Base-by-base conservation (phyloP, 2,797 vertebrate genomes). In the Rhinogobio ventralis region DNA sequence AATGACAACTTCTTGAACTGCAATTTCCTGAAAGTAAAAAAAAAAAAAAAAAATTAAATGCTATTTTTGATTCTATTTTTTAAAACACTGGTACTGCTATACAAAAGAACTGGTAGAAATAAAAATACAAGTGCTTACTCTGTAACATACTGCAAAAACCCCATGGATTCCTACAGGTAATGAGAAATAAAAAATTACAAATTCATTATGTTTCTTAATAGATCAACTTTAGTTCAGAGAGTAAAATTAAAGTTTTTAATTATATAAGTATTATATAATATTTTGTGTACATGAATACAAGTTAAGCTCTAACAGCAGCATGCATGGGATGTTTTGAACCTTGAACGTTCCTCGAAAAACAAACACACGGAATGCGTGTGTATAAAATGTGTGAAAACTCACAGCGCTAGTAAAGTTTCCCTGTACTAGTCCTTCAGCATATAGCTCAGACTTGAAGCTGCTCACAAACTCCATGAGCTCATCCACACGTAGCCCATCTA, bases 371-470 rank as follows among this genome's bases (percentile, higher is more conserved):
- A 57, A 33, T 8, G 23, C 0, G 7, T n/a, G 1, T 51, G 0
- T 39, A 45, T 55, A 69, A 68, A 51, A 28, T 6, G 13, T 36
- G 33, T 23, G 36, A 15, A 36, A 53, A 81, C 95, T 92, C 87
- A 97, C 96, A 69, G 88, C 92, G 91, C 95, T 95, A 9, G 94
- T 96, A 89, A 98, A 94, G 94, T 99, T 99, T 51, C 97, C 97
- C 88, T 99, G 97, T n/a, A 98, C 97, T 1, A 99, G 93, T 0
- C 97, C 97, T 90, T 99, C 97, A 0, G 96, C 95, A 23, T 95
- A 98, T 68, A 99, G 95, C 91, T 97, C 95, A 0, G 96, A 94
- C 88, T 96, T 96, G 90, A 98, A 96, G 62, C 91, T 90, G 74
- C 90, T 92, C 78, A 96, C 96, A 51, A 99, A 99, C 89, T 93